Percentiles rank a stretch among this genome's conserved stretches.
Evolutionary conservation across 2,113 vertebrate genomes (phyloP).

Genomic region (Spermophilus dauricus): DNA sequence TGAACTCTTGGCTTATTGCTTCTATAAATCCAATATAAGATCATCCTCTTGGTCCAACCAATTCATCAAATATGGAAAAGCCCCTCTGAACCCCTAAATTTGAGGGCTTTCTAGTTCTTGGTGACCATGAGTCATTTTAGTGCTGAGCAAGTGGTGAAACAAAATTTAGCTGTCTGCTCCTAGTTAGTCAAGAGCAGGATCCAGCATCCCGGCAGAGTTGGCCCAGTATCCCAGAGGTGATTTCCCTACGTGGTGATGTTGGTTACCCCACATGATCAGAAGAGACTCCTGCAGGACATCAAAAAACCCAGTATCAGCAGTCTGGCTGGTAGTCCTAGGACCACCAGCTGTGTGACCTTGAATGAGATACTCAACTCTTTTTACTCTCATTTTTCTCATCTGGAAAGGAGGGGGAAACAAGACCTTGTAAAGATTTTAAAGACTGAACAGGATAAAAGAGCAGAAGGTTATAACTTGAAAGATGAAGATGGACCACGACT

Average conservation of each 20-base stretch:
- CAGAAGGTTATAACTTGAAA: slow-evolving; percentile 97
- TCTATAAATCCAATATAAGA: neutral
- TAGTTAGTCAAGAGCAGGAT: neutral
- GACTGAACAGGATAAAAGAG: slow-evolving; percentile 95
- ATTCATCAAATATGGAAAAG: slow-evolving; percentile 12
- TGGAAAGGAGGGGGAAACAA: neutral
- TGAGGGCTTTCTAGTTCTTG: slow-evolving; percentile 6
- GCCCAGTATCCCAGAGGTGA: too few relatives aligned
- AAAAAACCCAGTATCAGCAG: neutral
- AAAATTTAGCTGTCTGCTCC: neutral
- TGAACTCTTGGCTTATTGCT: neutral
- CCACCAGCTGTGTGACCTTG: neutral
- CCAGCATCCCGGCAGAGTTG: neutral
- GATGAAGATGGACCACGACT: slow-evolving; percentile 96
- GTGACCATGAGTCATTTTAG: slow-evolving; percentile 24
- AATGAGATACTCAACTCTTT: neutral
- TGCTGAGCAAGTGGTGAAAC: neutral
- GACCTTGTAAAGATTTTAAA: neutral
- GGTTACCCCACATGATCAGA: neutral
- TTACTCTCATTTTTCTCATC: slow-evolving; percentile 19
- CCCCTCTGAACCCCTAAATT: neutral
- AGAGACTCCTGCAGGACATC: neutral
- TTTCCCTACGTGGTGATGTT: rapidly evolving
- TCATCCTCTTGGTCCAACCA: neutral
- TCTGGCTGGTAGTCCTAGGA: neutral